Conservation (phyloP, 2,113 vertebrate genomes). For the Oncorhynchus tshawytscha region DNA sequence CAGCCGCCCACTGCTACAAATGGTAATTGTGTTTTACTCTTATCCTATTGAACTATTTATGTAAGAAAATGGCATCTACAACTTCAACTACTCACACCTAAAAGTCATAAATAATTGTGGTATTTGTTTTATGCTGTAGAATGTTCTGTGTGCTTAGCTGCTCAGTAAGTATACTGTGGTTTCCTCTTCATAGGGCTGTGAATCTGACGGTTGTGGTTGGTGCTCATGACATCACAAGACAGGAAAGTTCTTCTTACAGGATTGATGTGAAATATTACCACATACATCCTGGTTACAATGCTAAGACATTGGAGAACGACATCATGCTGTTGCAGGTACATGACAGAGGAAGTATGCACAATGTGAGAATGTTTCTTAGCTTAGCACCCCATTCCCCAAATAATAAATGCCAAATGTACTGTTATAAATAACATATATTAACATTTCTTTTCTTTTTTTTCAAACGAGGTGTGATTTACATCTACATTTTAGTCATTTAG, state of each 20-base stretch:
- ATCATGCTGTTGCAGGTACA: slow-evolving; percentile 25
- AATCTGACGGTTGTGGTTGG: slow-evolving; percentile 8
- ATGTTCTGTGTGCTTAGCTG: not conserved
- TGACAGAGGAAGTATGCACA: too few species aligned
- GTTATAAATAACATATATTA: too few species aligned
- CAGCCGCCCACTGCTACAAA: slow-evolving; percentile 23
- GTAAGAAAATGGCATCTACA: not conserved
- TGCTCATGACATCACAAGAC: slow-evolving; percentile 8
- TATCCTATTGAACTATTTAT: not conserved
- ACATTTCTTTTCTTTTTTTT: too few species aligned
- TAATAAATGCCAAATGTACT: too few species aligned
- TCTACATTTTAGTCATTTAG: too few species aligned
- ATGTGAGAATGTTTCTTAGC: too few species aligned
- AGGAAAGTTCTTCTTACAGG: not conserved
- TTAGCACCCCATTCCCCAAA: too few species aligned
- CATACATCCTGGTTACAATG: not conserved
- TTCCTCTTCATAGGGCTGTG: not conserved
- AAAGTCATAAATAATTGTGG: not conserved
- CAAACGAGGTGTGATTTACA: too few species aligned
- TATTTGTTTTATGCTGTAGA: not conserved
- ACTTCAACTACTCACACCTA: not conserved
- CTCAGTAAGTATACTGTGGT: not conserved
- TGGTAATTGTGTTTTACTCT: slow-evolving; percentile 6
- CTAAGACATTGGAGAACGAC: not conserved
- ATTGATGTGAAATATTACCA: slow-evolving; percentile 2